phyloP scores from a whole-genome alignment of 2,113 vertebrate species.

The Callorhinus ursinus region DNA sequence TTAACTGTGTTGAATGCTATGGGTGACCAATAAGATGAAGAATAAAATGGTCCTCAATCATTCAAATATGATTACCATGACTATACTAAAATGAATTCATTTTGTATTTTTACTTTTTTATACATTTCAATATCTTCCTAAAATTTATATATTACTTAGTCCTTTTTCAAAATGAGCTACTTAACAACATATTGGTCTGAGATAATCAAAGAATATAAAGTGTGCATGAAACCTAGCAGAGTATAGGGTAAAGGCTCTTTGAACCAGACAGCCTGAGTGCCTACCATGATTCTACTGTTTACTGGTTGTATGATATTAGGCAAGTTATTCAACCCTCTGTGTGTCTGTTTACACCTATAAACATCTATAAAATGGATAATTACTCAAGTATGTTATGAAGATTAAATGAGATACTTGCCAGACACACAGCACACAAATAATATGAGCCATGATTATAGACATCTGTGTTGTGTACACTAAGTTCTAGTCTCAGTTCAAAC shows the following conservation, averaged over 20 bases:
- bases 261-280: neutral
- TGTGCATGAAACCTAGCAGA: neutral
- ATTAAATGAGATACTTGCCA: neutral
- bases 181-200: neutral
- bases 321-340: neutral
- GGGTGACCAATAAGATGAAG: neutral
- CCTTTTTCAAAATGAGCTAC: constrained; percentile 10
- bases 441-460: neutral
- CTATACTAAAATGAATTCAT: neutral
- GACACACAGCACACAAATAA: neutral
- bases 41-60: neutral
- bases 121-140: neutral
- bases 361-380: neutral
- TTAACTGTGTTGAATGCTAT: neutral
- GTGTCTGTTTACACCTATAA: neutral
- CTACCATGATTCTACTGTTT: neutral
- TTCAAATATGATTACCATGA: neutral
- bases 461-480: neutral
- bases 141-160: neutral
- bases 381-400: neutral
- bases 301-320: neutral
- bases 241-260: neutral
- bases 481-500: neutral
- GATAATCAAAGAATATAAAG: neutral
- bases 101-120: constrained; percentile 24